Evolutionary conservation across 2,888 invertebrate genomes (phyloP), one percentile per base, ranked within the genome.

Genomic region (Malthinus seriepunctatus): DNA sequence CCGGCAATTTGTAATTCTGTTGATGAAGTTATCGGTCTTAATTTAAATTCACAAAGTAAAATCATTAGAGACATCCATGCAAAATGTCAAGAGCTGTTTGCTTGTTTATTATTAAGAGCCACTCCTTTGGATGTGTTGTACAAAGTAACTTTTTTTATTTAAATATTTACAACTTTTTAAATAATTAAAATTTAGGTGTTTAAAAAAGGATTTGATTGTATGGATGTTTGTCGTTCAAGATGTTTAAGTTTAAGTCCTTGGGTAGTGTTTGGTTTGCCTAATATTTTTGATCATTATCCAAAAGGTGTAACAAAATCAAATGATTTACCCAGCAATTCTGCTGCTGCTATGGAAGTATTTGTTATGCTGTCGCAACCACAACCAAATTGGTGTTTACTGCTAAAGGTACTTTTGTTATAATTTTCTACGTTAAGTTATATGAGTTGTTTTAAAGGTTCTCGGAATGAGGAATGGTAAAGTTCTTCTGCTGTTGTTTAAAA

Each of bases 31-130:
- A 82, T 85, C 12, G 90, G 90, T 0, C 70, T 86, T 8, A 82
- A 83, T 35, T 74, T 82, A 11, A 81, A 79, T 54, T 80, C 82
- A 60, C 84, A 88, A 70, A 83, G 85, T 8, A 84, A 90, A 63
- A 88, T 89, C 49, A 84, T 91, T n/a, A 81, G 90, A 44, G 92
- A 93, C 67, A 86, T 93, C 9, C 93, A 93, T 71, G 85, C 90
- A 0, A 93, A 93, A 73, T 92, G 93, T 74, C 86, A 89, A 66
- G 89, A 92, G 69, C 79, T 93, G 45, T 86, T 91, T 67, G 84
- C 86, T 62, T 91, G 90, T 60, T 80, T 93, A 9, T 78, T 92
- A 8, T 81, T 90, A 45, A 83, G 92, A 60, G 92, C 91, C 0
- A 86, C 89, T 8, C 88, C 91, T 0, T 77, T 93, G 38, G 89